These are phyloP conservation scores for Lepilemur ruficaudatus DNA, from an alignment of 2,797 vertebrate genomes.

Conservation along the genomic window DNA sequence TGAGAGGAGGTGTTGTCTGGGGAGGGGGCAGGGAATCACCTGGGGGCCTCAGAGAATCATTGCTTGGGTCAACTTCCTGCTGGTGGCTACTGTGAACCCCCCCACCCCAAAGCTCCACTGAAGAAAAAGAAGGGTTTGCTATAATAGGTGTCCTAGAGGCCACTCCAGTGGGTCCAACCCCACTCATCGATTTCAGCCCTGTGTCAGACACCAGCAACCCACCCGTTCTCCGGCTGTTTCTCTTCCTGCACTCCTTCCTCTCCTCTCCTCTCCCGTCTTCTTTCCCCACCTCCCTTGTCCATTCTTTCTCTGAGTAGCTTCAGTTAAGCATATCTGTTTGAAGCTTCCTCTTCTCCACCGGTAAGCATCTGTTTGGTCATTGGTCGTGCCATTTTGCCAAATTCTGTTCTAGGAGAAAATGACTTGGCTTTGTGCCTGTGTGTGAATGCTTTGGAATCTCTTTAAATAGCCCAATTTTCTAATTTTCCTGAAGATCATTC, in stretches of 20 bases:
- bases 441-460: background rate
- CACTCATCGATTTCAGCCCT: background rate
- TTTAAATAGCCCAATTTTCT: background rate
- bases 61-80: background rate
- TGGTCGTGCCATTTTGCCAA: background rate
- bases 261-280: background rate
- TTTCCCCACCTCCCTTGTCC: background rate
- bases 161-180: too few species aligned
- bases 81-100: background rate
- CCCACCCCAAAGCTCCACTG: background rate
- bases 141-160: background rate
- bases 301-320: background rate
- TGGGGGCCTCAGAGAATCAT: background rate
- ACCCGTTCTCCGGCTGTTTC: background rate
- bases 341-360: background rate
- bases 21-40: background rate
- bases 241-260: background rate
- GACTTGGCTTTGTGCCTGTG: background rate
- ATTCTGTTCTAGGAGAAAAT: conserved; percentile 12
- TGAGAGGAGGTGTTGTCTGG: background rate
- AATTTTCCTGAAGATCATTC: background rate
- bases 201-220: background rate
- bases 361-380: background rate
- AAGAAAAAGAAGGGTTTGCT: background rate
- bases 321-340: background rate